A percentile compares a stretch with the other conserved stretches of the same genome.
phyloP scores from a whole-genome alignment of 2,113 vertebrate genomes.

The Cromileptes altivelis region DNA sequence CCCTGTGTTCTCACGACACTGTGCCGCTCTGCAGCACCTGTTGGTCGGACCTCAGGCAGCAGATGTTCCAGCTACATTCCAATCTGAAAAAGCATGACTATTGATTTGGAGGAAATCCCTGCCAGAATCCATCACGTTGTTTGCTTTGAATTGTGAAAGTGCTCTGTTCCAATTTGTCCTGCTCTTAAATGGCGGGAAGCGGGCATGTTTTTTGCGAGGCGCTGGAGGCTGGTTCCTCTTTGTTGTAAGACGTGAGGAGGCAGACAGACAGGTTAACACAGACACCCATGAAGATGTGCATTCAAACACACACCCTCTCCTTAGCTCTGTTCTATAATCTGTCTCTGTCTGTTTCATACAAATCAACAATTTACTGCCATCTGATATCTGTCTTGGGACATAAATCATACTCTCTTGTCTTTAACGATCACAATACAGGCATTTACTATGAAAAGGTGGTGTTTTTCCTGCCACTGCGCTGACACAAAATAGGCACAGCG shows the following conservation, averaged over 20 bases:
- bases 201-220: not conserved
- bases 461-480: slow-evolving; percentile 38
- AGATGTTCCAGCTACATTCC: slow-evolving; percentile 80
- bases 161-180: slow-evolving; percentile 36
- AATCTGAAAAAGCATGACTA: slow-evolving; percentile 71
- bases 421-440: not conserved
- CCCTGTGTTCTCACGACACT: slow-evolving; percentile 80
- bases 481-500: slow-evolving; percentile 22
- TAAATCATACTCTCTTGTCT: slow-evolving; percentile 33
- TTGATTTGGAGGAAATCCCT: slow-evolving; percentile 78
- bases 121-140: slow-evolving; percentile 66
- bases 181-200: slow-evolving; percentile 44
- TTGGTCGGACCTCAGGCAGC: slow-evolving; percentile 69
- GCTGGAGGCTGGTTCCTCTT: slow-evolving; percentile 43
- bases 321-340: not conserved
- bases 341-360: not conserved
- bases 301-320: not conserved
- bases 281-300: not conserved
- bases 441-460: slow-evolving; percentile 26
- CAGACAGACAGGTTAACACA: slow-evolving; percentile 8
- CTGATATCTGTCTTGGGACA: slow-evolving; percentile 7
- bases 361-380: slow-evolving; percentile 21
- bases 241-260: slow-evolving; percentile 16
- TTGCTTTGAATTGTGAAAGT: slow-evolving; percentile 65
- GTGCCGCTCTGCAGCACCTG: slow-evolving; percentile 77